Evolutionary conservation across 64 coral and sea anemone genomes (phyloP).

Genomic region (Dendronephthya gigantea): DNA sequence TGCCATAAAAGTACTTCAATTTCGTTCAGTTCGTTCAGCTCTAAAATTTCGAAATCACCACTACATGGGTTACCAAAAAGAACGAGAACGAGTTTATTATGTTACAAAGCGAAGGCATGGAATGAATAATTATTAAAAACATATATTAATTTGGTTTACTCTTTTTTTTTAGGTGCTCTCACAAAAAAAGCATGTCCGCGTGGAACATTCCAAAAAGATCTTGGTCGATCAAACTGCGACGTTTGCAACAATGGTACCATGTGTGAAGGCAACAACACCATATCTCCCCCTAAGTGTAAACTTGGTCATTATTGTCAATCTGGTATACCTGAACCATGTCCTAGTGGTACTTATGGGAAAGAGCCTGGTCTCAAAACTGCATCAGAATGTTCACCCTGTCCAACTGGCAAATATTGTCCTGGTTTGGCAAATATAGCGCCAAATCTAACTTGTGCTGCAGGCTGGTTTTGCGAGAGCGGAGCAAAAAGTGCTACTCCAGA

Average conservation of each 20-base stretch:
- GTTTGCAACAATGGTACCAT: conserved; percentile 60
- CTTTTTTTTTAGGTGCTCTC: conserved; percentile 29
- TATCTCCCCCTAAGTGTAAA: conserved; percentile 49
- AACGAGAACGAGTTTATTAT: too few species aligned
- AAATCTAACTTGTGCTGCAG: conserved; percentile 51
- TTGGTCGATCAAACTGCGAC: conserved; percentile 58
- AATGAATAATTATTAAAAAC: background rate
- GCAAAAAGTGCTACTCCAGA: conserved; percentile 64
- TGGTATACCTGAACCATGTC: conserved; percentile 61
- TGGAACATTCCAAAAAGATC: conserved; percentile 76
- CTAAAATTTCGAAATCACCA: too few species aligned
- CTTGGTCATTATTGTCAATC: conserved; percentile 78
- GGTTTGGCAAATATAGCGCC: conserved; percentile 52
- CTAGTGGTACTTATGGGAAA: conserved; percentile 77
- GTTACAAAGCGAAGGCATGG: background rate
- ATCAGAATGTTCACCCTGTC: conserved; percentile 69
- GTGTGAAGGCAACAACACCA: conserved; percentile 90
- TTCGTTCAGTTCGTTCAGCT: too few species aligned
- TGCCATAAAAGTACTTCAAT: too few species aligned
- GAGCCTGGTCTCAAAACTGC: conserved; percentile 47
- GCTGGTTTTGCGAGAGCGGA: conserved; percentile 61
- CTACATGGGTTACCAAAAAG: too few species aligned
- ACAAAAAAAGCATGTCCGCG: conserved; percentile 52
- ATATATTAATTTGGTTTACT: background rate
- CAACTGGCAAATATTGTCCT: conserved; percentile 64